Evolutionary conservation across 1,140 invertebrate genomes (phyloP).

Genomic region (Rhagoletis pomonella): DNA sequence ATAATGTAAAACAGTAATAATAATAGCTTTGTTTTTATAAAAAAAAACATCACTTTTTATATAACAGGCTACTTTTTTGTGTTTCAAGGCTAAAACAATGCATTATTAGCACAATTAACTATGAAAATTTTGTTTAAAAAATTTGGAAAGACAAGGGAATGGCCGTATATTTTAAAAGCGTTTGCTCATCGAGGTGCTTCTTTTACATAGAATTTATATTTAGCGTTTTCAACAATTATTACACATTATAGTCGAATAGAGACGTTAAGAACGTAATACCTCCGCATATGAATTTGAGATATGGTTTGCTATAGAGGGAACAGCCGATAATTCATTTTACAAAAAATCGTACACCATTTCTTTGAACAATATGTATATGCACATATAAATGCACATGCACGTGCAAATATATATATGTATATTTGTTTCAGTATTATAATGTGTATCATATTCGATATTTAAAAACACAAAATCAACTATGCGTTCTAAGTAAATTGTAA

Average conservation of each 20-base stretch:
- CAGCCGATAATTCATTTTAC: no score
- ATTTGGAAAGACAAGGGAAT: neutral
- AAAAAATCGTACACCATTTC: no score
- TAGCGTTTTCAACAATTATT: neutral
- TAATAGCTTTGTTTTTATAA: no score
- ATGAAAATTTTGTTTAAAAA: neutral
- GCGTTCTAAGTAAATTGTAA: neutral
- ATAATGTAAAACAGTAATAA: no score
- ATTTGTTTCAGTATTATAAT: neutral
- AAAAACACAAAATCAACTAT: neutral
- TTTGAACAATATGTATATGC: no score
- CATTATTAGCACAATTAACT: neutral
- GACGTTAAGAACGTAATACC: no score
- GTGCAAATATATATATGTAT: slow-evolving; percentile 1
- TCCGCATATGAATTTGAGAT: no score
- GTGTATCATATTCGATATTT: slow-evolving; percentile 42
- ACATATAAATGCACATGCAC: neutral
- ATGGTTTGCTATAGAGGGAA: no score
- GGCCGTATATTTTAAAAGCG: neutral
- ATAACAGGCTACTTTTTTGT: neutral
- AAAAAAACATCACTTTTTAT: neutral
- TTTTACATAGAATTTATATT: neutral
- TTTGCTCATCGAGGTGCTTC: neutral
- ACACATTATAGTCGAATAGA: neutral
- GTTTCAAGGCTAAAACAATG: neutral